A percentile compares a stretch with the other conserved stretches of the same genome.
phyloP scores from a whole-genome alignment of 2,797 vertebrate genomes.

The Neoniphon sammara region DNA sequence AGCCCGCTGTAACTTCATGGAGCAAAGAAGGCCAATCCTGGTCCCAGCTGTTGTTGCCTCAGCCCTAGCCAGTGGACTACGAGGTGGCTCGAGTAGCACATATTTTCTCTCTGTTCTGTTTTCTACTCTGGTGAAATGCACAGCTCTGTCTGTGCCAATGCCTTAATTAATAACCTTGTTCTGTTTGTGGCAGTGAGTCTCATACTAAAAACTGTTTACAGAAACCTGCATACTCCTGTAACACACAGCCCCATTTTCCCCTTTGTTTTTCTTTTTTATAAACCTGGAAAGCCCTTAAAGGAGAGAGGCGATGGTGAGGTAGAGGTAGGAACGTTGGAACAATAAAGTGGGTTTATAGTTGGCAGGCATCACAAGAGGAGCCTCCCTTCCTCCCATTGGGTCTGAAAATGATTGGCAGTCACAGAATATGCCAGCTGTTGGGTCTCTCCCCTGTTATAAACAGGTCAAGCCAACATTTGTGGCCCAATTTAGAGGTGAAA shows the following conservation, averaged over 20 bases:
- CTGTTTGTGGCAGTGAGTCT: constrained; percentile 66
- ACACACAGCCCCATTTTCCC: constrained; percentile 32
- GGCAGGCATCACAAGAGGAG: constrained; percentile 8
- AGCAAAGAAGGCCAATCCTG: constrained; percentile 55
- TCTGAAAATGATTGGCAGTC: constrained; percentile 37
- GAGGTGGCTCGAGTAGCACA: constrained; percentile 79
- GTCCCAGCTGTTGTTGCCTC: constrained; percentile 48
- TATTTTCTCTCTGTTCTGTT: constrained; percentile 75
- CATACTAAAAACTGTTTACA: constrained; percentile 65
- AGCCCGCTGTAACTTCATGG: constrained; percentile 37
- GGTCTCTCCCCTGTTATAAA: constrained; percentile 24
- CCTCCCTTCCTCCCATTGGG: constrained; percentile 13
- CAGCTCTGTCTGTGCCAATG: constrained; percentile 79
- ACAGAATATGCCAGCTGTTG: constrained; percentile 23
- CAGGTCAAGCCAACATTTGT: constrained; percentile 45
- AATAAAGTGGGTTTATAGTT: constrained; percentile 26
- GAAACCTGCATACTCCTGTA: constrained; percentile 50
- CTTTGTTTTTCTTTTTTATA: constrained; percentile 14
- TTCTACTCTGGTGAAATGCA: constrained; percentile 81
- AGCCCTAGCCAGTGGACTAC: constrained; percentile 71
- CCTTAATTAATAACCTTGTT: constrained; percentile 79
- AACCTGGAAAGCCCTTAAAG: constrained; percentile 46
- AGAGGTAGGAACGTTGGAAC: not conserved
- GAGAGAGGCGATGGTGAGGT: not conserved
- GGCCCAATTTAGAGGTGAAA: constrained; percentile 28